Conservation (phyloP, 2,797 vertebrate genomes). For the Morus bassanus region DNA sequence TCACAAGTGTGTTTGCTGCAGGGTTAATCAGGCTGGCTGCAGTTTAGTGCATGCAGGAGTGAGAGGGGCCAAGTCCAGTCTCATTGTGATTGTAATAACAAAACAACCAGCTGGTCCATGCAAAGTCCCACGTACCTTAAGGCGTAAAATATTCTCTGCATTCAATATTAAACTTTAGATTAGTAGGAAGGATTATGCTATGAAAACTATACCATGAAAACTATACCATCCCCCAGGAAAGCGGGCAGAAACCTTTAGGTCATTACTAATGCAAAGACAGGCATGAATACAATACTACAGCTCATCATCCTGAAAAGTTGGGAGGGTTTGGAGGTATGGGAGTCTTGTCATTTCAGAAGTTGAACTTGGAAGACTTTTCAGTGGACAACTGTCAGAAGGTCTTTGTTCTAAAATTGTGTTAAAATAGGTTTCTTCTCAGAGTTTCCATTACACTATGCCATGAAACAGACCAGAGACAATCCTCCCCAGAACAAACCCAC, state of each 20-base stretch:
- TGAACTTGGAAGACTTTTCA: background rate
- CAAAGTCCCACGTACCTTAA: fast-evolving
- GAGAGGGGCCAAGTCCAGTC: background rate
- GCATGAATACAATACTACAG: background rate
- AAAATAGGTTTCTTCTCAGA: background rate
- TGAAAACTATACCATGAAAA: background rate
- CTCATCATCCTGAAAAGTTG: background rate
- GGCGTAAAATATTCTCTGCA: background rate
- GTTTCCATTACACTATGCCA: background rate
- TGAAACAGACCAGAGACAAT: background rate
- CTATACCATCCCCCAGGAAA: background rate
- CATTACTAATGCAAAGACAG: background rate
- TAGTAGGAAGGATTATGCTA: background rate
- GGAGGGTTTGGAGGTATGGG: background rate
- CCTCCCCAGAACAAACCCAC: background rate
- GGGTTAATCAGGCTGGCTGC: background rate
- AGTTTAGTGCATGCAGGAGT: background rate
- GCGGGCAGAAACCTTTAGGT: background rate
- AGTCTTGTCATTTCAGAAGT: background rate
- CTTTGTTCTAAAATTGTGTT: background rate
- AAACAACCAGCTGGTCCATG: background rate
- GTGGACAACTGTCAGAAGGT: background rate
- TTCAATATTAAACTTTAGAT: background rate
- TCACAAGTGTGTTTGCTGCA: background rate
- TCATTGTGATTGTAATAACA: too few relatives aligned